These are phyloP conservation scores for Hemicentrotus pulcherrimus DNA, from an alignment of 35 echinoderm and acorn worm species.

Conservation along the genomic window DNA sequence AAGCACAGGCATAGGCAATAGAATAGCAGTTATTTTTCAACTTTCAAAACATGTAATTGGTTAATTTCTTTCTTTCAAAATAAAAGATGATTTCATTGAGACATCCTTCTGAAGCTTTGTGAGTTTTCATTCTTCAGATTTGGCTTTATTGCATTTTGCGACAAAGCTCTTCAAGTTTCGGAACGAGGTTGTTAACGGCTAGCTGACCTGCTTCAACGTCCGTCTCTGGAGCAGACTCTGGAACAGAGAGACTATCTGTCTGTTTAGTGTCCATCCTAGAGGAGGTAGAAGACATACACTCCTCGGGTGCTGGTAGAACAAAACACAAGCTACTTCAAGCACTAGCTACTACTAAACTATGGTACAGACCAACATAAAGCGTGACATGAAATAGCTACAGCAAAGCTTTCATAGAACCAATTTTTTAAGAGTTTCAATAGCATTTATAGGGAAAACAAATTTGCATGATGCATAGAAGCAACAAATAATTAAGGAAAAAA, in stretches of 20 bases:
- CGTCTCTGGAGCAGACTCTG: neutral
- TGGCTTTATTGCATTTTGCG: neutral
- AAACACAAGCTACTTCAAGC: neutral
- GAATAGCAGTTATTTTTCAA: no score
- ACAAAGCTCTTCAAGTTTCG: neutral
- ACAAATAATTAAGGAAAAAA: no score
- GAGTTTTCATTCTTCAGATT: neutral
- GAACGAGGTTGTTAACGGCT: neutral
- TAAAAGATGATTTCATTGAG: no score
- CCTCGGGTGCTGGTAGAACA: neutral
- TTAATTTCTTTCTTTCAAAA: no score
- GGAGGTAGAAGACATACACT: neutral
- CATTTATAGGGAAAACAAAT: no score
- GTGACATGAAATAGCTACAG: neutral
- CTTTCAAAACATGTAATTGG: no score
- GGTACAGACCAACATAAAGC: neutral
- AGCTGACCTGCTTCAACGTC: neutral
- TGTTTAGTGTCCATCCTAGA: neutral
- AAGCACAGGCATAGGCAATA: no score
- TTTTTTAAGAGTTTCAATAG: no score
- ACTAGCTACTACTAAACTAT: neutral
- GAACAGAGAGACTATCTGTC: neutral
- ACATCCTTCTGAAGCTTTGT: no score
- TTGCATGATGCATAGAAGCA: no score
- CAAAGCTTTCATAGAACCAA: no score